Evolutionary conservation across 1,140 invertebrate species (phyloP).

Genomic region (Saccostrea cuccullata): DNA sequence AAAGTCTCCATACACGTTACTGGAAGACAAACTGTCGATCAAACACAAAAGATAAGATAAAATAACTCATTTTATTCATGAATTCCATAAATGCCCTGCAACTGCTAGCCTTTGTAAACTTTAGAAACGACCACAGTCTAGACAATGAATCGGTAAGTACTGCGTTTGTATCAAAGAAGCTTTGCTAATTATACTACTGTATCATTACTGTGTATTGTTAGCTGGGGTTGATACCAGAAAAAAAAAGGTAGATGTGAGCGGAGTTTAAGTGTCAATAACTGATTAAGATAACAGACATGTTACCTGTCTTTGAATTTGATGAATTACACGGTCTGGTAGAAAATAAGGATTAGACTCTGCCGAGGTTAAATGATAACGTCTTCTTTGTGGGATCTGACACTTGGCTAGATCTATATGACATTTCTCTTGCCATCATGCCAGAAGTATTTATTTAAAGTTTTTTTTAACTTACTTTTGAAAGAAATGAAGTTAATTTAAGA

Average conservation of each 20-base stretch:
- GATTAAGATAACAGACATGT: neutral
- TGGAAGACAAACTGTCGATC: neutral
- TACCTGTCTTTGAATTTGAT: neutral
- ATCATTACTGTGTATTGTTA: neutral
- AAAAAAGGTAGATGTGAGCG: neutral
- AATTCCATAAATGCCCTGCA: neutral
- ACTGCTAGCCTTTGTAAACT: neutral
- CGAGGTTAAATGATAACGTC: no score
- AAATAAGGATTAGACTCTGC: neutral
- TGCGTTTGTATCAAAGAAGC: neutral
- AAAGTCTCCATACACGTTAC: neutral
- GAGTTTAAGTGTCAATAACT: neutral
- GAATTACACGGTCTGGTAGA: neutral
- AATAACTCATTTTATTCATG: neutral
- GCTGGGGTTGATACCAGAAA: neutral
- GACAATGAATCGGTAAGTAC: neutral
- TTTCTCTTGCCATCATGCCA: no score
- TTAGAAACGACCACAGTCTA: neutral
- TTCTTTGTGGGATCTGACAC: neutral
- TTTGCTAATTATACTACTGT: neutral
- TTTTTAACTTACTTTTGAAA: no score
- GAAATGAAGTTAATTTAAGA: no score
- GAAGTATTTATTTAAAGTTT: no score
- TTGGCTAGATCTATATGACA: neutral
- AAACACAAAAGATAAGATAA: constrained; percentile 32